Evolutionary conservation across 2,888 invertebrate genomes (phyloP).

Genomic region (Hofmannophila pseudospretella): DNA sequence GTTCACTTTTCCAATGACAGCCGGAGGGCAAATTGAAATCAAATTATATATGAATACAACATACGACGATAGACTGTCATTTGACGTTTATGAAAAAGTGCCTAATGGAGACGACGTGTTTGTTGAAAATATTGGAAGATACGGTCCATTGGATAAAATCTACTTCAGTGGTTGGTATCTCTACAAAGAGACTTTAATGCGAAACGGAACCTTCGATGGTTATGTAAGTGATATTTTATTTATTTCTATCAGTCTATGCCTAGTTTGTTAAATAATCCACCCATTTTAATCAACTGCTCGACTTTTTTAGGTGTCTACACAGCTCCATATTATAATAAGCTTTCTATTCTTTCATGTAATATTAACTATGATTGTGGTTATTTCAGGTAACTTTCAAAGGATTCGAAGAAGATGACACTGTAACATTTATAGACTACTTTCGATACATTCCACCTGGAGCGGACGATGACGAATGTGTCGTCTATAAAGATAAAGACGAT

Average conservation of each 20-base stretch:
- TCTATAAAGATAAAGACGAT: too few species aligned
- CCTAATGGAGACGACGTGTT: neutral
- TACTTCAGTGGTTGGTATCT: neutral
- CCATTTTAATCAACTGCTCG: too few species aligned
- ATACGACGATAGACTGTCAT: neutral
- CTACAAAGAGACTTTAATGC: neutral
- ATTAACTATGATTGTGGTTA: neutral
- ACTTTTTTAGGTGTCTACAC: too few species aligned
- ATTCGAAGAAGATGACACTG: neutral
- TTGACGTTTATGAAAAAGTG: neutral
- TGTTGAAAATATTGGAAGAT: neutral
- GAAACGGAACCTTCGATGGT: too few species aligned
- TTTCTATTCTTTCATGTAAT: neutral
- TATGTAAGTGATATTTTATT: neutral
- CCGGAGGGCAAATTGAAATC: constrained; percentile 8
- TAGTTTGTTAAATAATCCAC: too few species aligned
- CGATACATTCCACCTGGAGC: neutral
- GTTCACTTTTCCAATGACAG: constrained; percentile 10
- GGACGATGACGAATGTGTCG: neutral
- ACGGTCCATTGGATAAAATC: neutral
- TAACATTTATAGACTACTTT: neutral
- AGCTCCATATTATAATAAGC: too few species aligned
- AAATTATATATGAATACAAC: constrained; percentile 2
- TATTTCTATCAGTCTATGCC: neutral
- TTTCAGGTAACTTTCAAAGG: neutral